Percentiles rank a stretch among this genome's conserved stretches.
Conservation (phyloP, 1,140 invertebrate species). For the Anthonomus grandis region DNA sequence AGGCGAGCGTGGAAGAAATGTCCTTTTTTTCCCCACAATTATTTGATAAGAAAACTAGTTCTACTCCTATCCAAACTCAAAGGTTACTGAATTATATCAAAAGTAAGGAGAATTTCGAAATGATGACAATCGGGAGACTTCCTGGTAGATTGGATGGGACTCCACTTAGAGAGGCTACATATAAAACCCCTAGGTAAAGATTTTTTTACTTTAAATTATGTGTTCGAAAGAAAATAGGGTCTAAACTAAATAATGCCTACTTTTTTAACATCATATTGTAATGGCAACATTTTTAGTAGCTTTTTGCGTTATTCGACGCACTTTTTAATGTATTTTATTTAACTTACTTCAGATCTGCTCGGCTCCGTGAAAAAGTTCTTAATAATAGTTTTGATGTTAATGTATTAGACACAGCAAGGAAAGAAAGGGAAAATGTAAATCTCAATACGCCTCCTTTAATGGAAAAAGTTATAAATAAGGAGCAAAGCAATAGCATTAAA, state of each 20-base stretch:
- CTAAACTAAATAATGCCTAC: neutral
- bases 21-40: constrained; percentile 27
- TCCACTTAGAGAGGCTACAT: constrained; percentile 2
- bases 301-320: neutral
- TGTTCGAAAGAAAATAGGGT: neutral
- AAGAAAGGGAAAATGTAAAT: constrained; percentile 7
- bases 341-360: neutral
- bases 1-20: constrained; percentile 15
- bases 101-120: too few species aligned
- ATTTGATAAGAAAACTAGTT: constrained; percentile 20
- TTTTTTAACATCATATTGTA: neutral
- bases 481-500: constrained; percentile 11
- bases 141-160: constrained; percentile 1
- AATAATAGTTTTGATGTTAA: constrained; percentile 13
- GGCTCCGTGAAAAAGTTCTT: neutral
- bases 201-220: neutral
- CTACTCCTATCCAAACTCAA: constrained; percentile 20
- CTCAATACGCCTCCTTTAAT: constrained; percentile 16
- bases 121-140: neutral
- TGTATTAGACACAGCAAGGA: neutral
- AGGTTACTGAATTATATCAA: constrained; percentile 7
- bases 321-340: neutral
- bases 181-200: constrained; percentile 7
- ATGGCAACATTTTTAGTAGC: neutral
- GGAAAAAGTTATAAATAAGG: constrained; percentile 15